These are phyloP conservation scores for Nannobrachium achirus DNA, from an alignment of 2,113 vertebrate species.

Conservation along the genomic window DNA sequence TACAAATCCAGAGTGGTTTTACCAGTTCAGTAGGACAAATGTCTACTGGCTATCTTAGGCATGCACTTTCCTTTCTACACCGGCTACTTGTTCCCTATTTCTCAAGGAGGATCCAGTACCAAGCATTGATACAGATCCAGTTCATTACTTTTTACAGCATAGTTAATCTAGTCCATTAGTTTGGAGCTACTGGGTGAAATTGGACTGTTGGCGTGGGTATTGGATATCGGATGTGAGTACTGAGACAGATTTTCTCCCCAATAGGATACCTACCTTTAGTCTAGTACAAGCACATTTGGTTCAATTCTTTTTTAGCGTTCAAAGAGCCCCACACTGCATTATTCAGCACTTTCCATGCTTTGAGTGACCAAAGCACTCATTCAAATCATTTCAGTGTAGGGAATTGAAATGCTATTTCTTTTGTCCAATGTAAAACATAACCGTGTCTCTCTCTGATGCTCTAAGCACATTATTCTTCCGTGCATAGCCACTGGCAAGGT, in stretches of 20 bases:
- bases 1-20: too few species aligned
- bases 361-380: constrained; percentile 9
- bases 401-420: constrained; percentile 32
- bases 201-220: constrained; percentile 17
- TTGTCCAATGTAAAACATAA: constrained; percentile 34
- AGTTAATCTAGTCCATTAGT: constrained; percentile 21
- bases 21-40: not conserved
- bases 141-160: constrained; percentile 34
- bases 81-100: constrained; percentile 12
- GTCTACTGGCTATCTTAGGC: not conserved
- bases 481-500: constrained; percentile 35
- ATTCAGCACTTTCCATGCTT: constrained; percentile 35
- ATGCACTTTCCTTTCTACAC: not conserved
- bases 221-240: not conserved
- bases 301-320: not conserved
- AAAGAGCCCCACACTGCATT: not conserved
- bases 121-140: constrained; percentile 49
- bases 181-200: constrained; percentile 28
- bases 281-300: constrained; percentile 13
- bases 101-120: constrained; percentile 1
- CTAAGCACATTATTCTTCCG: constrained; percentile 24
- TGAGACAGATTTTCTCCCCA: not conserved
- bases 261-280: not conserved
- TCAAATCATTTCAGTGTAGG: constrained; percentile 29
- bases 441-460: constrained; percentile 19